Conservation (phyloP, 1,140 invertebrate genomes). For the Adoxophyes honmai region DNA sequence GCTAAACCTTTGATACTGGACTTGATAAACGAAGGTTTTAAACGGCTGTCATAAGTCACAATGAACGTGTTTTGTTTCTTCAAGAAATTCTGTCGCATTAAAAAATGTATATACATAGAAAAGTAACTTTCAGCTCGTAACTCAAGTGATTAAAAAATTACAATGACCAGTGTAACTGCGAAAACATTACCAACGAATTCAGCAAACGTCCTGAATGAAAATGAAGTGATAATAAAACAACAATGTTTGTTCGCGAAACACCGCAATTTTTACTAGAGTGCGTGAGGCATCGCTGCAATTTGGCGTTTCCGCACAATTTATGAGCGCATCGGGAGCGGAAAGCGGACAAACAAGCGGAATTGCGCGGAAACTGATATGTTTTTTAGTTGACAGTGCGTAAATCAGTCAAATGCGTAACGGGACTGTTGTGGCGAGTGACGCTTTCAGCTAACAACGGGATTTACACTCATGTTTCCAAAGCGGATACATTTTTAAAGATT, state of each 20-base stretch:
- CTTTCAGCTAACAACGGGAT: constrained; percentile 26
- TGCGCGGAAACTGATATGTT: constrained; percentile 57
- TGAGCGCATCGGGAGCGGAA: constrained; percentile 61
- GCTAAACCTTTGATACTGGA: too few relatives aligned
- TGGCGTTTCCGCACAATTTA: constrained; percentile 70
- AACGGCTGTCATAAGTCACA: too few relatives aligned
- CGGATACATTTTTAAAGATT: too few relatives aligned
- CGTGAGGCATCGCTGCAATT: constrained; percentile 68
- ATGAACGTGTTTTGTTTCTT: too few relatives aligned
- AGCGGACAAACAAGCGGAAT: constrained; percentile 66
- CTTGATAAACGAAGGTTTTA: too few relatives aligned
- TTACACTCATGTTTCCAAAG: too few relatives aligned
- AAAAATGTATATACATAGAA: too few relatives aligned
- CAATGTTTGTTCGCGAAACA: constrained; percentile 67
- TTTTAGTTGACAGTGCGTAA: constrained; percentile 64
- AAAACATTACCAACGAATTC: too few relatives aligned
- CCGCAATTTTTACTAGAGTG: constrained; percentile 64
- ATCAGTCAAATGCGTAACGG: constrained; percentile 64
- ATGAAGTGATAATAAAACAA: constrained; percentile 47
- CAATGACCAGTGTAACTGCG: too few relatives aligned
- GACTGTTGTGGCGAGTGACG: constrained; percentile 47
- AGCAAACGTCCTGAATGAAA: constrained; percentile 18
- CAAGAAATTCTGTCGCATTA: too few relatives aligned
- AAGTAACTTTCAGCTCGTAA: too few relatives aligned
- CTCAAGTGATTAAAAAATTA: too few relatives aligned